A percentile compares a stretch with the other conserved stretches of the same genome.
Conservation (phyloP, 2,797 vertebrate genomes). For the Rhinophrynus dorsalis region DNA sequence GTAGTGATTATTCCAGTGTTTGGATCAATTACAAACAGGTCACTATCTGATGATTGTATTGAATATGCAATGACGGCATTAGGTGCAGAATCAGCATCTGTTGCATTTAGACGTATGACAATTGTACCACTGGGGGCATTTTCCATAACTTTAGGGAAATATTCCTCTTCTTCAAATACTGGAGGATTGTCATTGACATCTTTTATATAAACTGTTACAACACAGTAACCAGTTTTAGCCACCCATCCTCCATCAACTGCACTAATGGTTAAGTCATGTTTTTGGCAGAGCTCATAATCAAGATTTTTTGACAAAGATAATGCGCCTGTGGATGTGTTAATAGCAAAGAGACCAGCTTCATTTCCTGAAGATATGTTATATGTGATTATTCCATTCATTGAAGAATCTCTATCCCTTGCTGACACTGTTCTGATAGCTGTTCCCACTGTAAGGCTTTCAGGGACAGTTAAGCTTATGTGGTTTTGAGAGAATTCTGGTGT, state of each 20-base stretch:
- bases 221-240: slow-evolving; percentile 86
- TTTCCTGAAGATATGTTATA: slow-evolving; percentile 91
- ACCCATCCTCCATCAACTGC: slow-evolving; percentile 94
- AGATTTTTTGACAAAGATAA: slow-evolving; percentile 79
- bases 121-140: slow-evolving; percentile 96
- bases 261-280: slow-evolving; percentile 84
- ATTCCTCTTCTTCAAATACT: slow-evolving; percentile 82
- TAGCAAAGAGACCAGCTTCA: slow-evolving; percentile 77
- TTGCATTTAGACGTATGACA: slow-evolving; percentile 87
- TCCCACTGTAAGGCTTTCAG: slow-evolving; percentile 88
- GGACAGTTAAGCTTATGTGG: slow-evolving; percentile 81
- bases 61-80: slow-evolving; percentile 90
- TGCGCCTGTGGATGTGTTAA: slow-evolving; percentile 85
- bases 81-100: slow-evolving; percentile 83
- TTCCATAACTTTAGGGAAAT: slow-evolving; percentile 88
- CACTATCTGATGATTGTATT: slow-evolving; percentile 93
- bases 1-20: slow-evolving; percentile 93
- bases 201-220: slow-evolving; percentile 79
- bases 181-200: slow-evolving; percentile 96
- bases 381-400: slow-evolving; percentile 87
- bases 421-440: slow-evolving; percentile 82
- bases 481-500: slow-evolving; percentile 96
- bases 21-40: slow-evolving; percentile 95
- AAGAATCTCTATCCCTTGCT: slow-evolving; percentile 84
- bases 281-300: slow-evolving; percentile 86